Evolutionary conservation across 2,113 vertebrate genomes (phyloP), one percentile per base, ranked within the genome.

Genomic region (Brienomyrus longianalis): DNA sequence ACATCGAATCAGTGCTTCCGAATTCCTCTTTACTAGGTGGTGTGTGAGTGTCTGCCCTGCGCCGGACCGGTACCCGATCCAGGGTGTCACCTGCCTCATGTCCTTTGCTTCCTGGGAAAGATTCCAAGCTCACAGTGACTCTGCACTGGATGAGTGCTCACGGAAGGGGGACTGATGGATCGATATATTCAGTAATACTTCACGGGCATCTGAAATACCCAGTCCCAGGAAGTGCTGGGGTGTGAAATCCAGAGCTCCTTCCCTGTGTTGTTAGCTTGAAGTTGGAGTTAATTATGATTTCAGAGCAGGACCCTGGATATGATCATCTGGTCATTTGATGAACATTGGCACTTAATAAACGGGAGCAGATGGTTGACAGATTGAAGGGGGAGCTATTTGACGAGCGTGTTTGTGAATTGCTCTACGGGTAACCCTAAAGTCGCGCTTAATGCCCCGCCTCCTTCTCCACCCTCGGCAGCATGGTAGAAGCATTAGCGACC

Each of bases 351-450:
- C 50, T 21, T 86, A 86, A 86, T 52, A 35, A 52, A 15, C 48
- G 6, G 19, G 86, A 54, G 15, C 27, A 54, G 48, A 54, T 87
- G 86, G 86, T 15, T 56, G 86, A 87, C 86, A 87, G 86, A 56
- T 54, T 87, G 86, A 87, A 43, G 31, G 27, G 86, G 51, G 31
- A 43, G 86, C 31, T 56, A 15, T 39, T 87, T 56, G 86, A 87
- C 31, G 35, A 43, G 86, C 5, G 27, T 87, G 51, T 87, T 87
- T 59, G 86, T 87, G 86, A 87, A 87, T 51, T 87, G 86, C 86
- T 21, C 86, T 39, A 52, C 15, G 86, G 50, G 86, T 21, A 87
- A 54, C 50, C 27, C 50, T 51, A 43, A 54, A 19, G 86, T 87
- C 27, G 2, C 51, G 17, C 50, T 87, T 56, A 59, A 56, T 23